phyloP scores from a whole-genome alignment of 2,113 vertebrate species.

The Pachyramphus minor region DNA sequence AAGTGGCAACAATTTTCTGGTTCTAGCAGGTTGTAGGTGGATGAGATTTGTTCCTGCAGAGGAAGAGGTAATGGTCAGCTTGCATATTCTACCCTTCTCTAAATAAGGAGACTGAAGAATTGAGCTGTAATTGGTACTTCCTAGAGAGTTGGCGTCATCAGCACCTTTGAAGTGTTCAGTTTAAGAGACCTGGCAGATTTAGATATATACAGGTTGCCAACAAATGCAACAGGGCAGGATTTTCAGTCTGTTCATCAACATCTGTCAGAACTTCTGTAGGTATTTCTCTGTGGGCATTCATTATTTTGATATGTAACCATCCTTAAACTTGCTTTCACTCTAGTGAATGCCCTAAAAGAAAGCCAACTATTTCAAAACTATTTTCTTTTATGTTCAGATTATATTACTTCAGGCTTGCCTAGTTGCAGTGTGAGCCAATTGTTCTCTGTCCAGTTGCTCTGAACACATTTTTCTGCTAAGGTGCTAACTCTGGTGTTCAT shows the following conservation, averaged over 20 bases:
- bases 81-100: background rate
- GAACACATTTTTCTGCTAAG: background rate
- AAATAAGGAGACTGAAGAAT: background rate
- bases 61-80: background rate
- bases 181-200: background rate
- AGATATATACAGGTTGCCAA: background rate
- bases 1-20: background rate
- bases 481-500: background rate
- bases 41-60: background rate
- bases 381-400: background rate
- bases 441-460: background rate
- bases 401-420: background rate
- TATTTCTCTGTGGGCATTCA: background rate
- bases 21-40: background rate
- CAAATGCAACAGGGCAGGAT: background rate
- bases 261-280: background rate
- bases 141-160: background rate
- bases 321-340: background rate
- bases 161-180: background rate
- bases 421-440: background rate
- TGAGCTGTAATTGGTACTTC: background rate
- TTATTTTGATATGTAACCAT: background rate
- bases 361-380: background rate
- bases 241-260: background rate
- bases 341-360: background rate